Conservation (phyloP, 2,888 invertebrate genomes). For the Sabatieria punctata region DNA sequence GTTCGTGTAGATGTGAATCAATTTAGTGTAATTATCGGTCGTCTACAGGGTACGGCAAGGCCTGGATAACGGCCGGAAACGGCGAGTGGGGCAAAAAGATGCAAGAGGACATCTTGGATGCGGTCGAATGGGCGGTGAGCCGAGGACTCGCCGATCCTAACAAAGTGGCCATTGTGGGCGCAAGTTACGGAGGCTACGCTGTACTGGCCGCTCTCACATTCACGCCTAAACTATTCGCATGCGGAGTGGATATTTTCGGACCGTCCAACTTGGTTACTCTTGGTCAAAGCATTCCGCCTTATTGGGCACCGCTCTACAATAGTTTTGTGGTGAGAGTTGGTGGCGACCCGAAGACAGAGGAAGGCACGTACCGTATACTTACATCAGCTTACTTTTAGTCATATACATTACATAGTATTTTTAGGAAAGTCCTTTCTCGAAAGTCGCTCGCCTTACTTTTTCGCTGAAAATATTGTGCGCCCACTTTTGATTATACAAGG, state of each 20-base stretch:
- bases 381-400: too few species aligned
- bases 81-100: constrained; percentile 29
- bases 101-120: constrained; percentile 29
- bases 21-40: constrained; percentile 27
- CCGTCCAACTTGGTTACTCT: constrained; percentile 5
- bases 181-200: constrained; percentile 27
- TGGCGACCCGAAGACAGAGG: not conserved
- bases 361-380: too few species aligned
- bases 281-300: constrained; percentile 1
- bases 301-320: not conserved
- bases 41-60: constrained; percentile 26
- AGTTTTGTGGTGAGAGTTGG: not conserved
- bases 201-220: constrained; percentile 4
- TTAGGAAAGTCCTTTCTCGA: not conserved
- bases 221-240: constrained; percentile 1
- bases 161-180: constrained; percentile 19
- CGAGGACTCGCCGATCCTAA: constrained; percentile 21
- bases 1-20: too few species aligned
- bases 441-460: not conserved
- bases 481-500: not conserved
- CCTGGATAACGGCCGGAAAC: constrained; percentile 25
- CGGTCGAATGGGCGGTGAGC: constrained; percentile 23
- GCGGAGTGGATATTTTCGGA: constrained; percentile 5
- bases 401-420: too few species aligned
- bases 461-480: not conserved